A percentile compares a stretch with the other conserved stretches of the same genome.
Evolutionary conservation across 2,113 vertebrate genomes (phyloP).

Genomic region (Hippolais icterina): DNA sequence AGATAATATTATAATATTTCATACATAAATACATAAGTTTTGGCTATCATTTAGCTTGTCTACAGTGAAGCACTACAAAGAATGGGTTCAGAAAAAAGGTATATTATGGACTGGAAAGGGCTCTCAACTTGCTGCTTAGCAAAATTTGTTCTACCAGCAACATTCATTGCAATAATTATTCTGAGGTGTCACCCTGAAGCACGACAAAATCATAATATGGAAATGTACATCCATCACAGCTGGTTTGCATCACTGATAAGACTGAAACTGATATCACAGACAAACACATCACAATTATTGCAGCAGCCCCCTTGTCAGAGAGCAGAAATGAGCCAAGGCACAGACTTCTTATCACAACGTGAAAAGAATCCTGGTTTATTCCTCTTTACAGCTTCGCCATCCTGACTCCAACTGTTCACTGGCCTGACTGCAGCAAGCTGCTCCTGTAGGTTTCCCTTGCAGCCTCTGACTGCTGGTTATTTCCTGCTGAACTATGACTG

Average conservation of each 20-base stretch:
- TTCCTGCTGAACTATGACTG: background rate
- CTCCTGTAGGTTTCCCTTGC: background rate
- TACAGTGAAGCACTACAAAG: background rate
- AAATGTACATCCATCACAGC: slow-evolving; percentile 47
- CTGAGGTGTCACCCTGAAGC: slow-evolving; percentile 19
- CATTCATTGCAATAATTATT: slow-evolving; percentile 27
- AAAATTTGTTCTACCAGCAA: slow-evolving; percentile 41
- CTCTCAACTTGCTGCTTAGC: background rate
- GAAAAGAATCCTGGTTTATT: background rate
- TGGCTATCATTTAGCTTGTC: background rate
- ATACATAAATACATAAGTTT: slow-evolving; percentile 1
- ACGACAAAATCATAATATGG: slow-evolving; percentile 14
- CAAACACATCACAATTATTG: background rate
- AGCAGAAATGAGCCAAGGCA: background rate
- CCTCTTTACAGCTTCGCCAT: background rate
- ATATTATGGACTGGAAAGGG: background rate
- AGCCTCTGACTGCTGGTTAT: background rate
- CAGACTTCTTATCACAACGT: background rate
- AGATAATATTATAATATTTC: background rate
- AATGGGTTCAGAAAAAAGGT: background rate
- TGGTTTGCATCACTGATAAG: slow-evolving; percentile 41
- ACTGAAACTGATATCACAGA: slow-evolving; percentile 37
- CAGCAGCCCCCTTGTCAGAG: background rate
- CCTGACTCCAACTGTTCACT: background rate
- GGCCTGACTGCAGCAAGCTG: background rate